Conservation (phyloP, 2,113 vertebrate genomes). For the Phaethornis superciliosus region DNA sequence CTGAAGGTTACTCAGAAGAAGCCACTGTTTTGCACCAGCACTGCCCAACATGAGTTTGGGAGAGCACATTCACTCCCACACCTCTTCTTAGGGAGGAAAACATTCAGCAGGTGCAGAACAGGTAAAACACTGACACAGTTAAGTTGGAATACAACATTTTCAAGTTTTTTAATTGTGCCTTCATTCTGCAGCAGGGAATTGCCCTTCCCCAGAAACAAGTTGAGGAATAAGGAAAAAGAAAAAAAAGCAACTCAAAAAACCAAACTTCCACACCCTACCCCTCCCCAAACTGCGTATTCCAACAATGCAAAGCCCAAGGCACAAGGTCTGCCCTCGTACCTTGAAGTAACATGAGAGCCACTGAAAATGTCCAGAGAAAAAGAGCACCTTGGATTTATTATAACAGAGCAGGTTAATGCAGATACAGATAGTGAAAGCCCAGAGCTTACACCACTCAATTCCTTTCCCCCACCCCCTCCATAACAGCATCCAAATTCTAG, state of each 20-base stretch:
- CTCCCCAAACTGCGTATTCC: fast-evolving
- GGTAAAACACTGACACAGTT: not conserved
- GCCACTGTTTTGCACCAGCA: not conserved
- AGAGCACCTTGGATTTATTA: not conserved
- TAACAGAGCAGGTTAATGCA: not conserved
- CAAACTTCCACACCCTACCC: not conserved
- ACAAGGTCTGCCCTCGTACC: not conserved
- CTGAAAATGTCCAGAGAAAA: not conserved
- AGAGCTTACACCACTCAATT: not conserved
- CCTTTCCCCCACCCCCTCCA: too few relatives aligned
- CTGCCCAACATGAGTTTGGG: fast-evolving
- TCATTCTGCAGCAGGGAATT: not conserved
- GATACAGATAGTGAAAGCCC: not conserved
- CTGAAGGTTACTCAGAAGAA: not conserved
- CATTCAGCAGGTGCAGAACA: not conserved
- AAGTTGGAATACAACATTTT: not conserved
- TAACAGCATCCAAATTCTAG: not conserved
- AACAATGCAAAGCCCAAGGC: not conserved
- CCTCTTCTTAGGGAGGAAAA: not conserved
- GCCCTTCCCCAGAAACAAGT: not conserved
- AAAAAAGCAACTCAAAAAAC: fast-evolving
- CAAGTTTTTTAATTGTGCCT: not conserved
- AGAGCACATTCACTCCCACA: not conserved
- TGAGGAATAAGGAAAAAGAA: not conserved
- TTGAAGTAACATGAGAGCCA: fast-evolving